Evolutionary conservation across 2,113 vertebrate genomes (phyloP).

Genomic region (Mobula hypostoma): DNA sequence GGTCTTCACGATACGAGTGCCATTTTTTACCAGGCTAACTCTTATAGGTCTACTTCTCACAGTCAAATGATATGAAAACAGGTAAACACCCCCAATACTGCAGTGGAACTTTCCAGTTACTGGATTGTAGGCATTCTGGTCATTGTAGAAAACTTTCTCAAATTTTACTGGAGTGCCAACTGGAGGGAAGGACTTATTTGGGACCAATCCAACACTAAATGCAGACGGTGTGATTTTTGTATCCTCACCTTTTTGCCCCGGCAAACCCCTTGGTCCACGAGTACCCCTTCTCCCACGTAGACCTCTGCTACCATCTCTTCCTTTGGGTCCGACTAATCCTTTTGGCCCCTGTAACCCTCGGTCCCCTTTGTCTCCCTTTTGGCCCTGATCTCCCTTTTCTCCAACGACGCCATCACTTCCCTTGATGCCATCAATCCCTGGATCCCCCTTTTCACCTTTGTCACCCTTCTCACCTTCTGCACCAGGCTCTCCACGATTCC

Average conservation of each 20-base stretch:
- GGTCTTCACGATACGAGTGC: conserved; percentile 68
- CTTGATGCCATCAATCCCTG: conserved; percentile 61
- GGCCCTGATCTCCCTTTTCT: conserved; percentile 64
- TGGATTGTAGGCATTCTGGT: conserved; percentile 72
- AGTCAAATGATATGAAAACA: conserved; percentile 86
- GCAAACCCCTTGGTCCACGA: conserved; percentile 66
- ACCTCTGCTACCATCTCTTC: conserved; percentile 70
- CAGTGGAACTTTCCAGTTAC: conserved; percentile 79
- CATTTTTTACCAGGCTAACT: conserved; percentile 74
- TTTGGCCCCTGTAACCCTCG: conserved; percentile 57
- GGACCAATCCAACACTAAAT: conserved; percentile 82
- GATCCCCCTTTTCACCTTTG: conserved; percentile 70
- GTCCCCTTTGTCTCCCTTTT: conserved; percentile 75
- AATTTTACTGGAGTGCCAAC: conserved; percentile 79
- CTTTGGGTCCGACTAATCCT: conserved; percentile 68
- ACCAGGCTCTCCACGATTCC: conserved; percentile 69
- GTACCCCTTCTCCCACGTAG: conserved; percentile 74
- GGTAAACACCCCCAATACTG: conserved; percentile 72
- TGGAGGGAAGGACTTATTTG: conserved; percentile 77
- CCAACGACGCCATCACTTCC: conserved; percentile 67
- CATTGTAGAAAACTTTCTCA: conserved; percentile 82
- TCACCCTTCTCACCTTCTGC: conserved; percentile 67
- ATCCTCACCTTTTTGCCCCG: conserved; percentile 66
- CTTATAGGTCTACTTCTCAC: conserved; percentile 80
- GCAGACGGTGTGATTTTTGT: conserved; percentile 57